Percentiles rank a stretch among this genome's conserved stretches.
These are phyloP conservation scores for Rhynchopsitta pachyrhyncha DNA, from an alignment of 2,113 vertebrate genomes.

Conservation along the genomic window DNA sequence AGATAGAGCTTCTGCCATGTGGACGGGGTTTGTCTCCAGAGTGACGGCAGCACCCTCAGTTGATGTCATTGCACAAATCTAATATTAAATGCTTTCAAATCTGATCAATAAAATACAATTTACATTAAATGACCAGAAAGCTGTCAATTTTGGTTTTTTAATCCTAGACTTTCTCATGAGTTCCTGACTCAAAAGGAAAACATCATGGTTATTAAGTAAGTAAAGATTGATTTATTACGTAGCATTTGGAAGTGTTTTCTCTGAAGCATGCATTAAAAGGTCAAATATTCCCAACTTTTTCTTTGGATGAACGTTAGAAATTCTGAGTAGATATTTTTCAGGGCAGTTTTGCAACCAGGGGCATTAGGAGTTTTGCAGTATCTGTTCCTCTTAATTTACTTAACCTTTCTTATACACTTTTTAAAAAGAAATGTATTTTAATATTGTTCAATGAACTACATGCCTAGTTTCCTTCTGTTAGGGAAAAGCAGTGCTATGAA, in stretches of 20 bases:
- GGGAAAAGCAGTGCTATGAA: neutral
- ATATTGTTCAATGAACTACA: neutral
- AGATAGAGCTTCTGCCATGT: conserved; percentile 33
- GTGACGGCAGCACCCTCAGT: conserved; percentile 52
- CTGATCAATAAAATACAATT: conserved; percentile 70
- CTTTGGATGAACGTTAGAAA: conserved; percentile 21
- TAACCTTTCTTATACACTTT: neutral
- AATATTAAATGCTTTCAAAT: conserved; percentile 50
- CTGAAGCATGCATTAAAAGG: conserved; percentile 71
- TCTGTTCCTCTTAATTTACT: neutral
- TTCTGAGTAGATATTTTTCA: neutral
- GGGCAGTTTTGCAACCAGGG: neutral
- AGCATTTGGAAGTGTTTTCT: conserved; percentile 74
- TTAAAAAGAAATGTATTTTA: neutral
- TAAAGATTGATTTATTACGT: conserved; percentile 77
- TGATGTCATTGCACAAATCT: conserved; percentile 7
- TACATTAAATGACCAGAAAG: conserved; percentile 58
- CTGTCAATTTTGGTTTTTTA: conserved; percentile 33
- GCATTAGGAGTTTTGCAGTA: neutral
- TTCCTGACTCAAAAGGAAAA: conserved; percentile 67
- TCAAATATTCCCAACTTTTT: conserved; percentile 37
- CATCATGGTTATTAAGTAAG: conserved; percentile 70
- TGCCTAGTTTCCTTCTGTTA: neutral
- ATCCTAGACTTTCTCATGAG: conserved; percentile 52
- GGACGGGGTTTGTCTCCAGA: neutral